These are phyloP conservation scores for Macrotus californicus DNA, from an alignment of 2,113 vertebrate species.

Conservation along the genomic window DNA sequence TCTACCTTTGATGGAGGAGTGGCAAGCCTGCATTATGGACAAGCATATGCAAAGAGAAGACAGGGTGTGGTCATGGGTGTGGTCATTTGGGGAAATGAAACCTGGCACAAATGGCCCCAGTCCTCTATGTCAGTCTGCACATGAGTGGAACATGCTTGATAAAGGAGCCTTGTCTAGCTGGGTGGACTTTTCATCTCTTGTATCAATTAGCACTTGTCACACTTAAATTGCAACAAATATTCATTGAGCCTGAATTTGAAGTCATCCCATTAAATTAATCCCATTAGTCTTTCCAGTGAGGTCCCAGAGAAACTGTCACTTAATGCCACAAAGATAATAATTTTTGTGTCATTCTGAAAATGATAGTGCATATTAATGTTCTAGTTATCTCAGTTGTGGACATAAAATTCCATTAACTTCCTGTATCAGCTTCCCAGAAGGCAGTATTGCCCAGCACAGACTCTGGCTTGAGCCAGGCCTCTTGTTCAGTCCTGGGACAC, in stretches of 20 bases:
- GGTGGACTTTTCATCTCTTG: neutral
- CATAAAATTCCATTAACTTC: neutral
- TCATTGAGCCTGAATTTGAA: neutral
- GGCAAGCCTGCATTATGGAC: neutral
- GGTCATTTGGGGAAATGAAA: neutral
- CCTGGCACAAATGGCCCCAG: neutral
- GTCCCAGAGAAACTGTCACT: neutral
- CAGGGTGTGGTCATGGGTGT: accelerated
- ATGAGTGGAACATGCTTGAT: neutral
- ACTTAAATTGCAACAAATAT: neutral
- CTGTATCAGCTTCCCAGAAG: neutral
- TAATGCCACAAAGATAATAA: neutral
- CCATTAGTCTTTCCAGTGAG: neutral
- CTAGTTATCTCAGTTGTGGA: neutral
- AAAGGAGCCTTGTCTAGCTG: neutral
- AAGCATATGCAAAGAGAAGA: neutral
- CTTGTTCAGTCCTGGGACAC: neutral
- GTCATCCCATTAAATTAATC: neutral
- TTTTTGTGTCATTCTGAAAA: conserved; percentile 8
- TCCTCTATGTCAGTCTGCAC: neutral
- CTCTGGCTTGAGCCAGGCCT: neutral
- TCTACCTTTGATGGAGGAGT: neutral
- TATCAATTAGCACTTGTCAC: neutral
- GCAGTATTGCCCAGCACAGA: no score
- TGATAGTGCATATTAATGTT: neutral